Percentiles rank a stretch among this genome's conserved stretches.
Evolutionary conservation across 2,888 invertebrate species (phyloP).

Genomic region (Meiosimyza platycephala): DNA sequence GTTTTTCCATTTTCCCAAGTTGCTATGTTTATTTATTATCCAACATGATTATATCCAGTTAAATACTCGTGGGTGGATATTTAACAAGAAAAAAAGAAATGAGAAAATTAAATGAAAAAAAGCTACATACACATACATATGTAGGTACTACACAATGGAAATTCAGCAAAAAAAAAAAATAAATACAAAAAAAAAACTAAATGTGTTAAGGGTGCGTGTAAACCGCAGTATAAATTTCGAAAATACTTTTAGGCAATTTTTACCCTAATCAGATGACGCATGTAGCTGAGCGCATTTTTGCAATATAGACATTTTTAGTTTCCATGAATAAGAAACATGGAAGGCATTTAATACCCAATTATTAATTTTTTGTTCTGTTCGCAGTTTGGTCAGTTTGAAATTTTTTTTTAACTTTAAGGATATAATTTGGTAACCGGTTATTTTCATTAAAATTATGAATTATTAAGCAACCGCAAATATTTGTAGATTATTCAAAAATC

Average conservation of each 20-base stretch:
- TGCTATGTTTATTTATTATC: slow-evolving; percentile 2
- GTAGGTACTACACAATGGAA: background rate
- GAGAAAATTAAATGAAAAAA: background rate
- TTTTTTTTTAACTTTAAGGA: background rate
- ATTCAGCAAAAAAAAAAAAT: background rate
- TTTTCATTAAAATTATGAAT: too few relatives aligned
- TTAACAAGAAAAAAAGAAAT: background rate
- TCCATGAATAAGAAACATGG: slow-evolving; percentile 11
- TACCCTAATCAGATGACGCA: slow-evolving; percentile 22
- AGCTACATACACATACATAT: too few relatives aligned
- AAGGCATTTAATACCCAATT: slow-evolving; percentile 25
- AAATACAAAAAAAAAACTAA: background rate
- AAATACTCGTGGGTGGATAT: slow-evolving; percentile 30
- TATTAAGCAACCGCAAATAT: too few relatives aligned
- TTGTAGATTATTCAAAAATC: too few relatives aligned
- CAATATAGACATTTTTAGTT: slow-evolving; percentile 33
- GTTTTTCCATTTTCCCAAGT: slow-evolving; percentile 41
- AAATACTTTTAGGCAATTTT: slow-evolving; percentile 32
- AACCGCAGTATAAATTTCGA: slow-evolving; percentile 34
- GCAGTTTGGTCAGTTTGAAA: background rate
- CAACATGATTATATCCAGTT: background rate
- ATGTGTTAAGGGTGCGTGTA: slow-evolving; percentile 23
- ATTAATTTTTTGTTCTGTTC: background rate
- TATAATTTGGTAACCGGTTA: too few relatives aligned
- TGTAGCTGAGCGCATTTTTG: background rate